phyloP scores from a whole-genome alignment of 2,888 invertebrate species.

The Drosophila leonis region DNA sequence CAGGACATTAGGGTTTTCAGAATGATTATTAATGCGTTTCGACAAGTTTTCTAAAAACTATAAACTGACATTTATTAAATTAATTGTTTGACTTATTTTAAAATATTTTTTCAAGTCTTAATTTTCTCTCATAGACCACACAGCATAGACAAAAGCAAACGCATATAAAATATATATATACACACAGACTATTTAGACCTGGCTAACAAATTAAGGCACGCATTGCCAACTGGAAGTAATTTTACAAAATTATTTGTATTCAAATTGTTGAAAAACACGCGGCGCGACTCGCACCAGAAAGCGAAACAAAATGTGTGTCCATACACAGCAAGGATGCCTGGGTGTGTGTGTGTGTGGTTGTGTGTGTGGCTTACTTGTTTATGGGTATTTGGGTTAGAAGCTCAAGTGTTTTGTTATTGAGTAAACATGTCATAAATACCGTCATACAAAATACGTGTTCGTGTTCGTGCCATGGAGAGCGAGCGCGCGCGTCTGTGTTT shows the following conservation, averaged over 20 bases:
- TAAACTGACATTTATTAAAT: neutral
- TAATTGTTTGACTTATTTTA: neutral
- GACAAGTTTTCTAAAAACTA: neutral
- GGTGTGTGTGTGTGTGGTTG: conserved; percentile 22
- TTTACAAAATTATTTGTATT: conserved; percentile 38
- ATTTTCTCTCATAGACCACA: conserved; percentile 5
- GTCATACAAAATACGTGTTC: conserved; percentile 72
- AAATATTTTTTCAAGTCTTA: neutral
- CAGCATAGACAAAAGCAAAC: conserved; percentile 10
- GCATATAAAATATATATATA: neutral
- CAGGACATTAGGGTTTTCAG: conserved; percentile 4
- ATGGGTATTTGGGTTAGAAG: conserved; percentile 76
- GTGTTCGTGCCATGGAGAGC: conserved; percentile 51
- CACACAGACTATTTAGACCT: conserved; percentile 3
- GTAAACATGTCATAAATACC: conserved; percentile 76
- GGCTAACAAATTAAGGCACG: conserved; percentile 41
- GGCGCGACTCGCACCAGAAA: conserved; percentile 24
- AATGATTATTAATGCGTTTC: conserved; percentile 1
- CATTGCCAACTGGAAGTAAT: conserved; percentile 38
- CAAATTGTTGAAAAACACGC: conserved; percentile 32
- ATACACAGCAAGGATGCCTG: neutral
- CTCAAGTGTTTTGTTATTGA: conserved; percentile 75
- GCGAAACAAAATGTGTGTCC: conserved; percentile 31
- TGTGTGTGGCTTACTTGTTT: conserved; percentile 61
- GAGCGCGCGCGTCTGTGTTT: conserved; percentile 57